Evolutionary conservation across 2,797 vertebrate genomes (phyloP).

Genomic region (Eospalax fontanierii): DNA sequence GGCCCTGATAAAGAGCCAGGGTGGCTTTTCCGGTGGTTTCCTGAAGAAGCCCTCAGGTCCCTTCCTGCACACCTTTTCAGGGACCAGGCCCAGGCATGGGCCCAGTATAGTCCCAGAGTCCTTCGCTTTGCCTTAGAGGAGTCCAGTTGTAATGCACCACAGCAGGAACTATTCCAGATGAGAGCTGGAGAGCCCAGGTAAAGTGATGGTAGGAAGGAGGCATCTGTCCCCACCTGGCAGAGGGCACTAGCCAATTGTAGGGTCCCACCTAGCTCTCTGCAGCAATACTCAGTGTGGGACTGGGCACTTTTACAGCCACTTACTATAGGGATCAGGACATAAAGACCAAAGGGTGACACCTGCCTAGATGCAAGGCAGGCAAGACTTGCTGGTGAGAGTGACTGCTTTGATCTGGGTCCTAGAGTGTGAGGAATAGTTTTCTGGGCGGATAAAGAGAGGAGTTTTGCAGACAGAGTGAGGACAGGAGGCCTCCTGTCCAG

Average conservation of each 20-base stretch:
- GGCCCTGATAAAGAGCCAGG: background rate
- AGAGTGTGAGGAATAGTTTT: background rate
- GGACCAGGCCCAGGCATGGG: conserved; percentile 88
- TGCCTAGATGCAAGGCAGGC: background rate
- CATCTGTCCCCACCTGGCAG: background rate
- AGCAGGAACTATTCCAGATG: conserved; percentile 1
- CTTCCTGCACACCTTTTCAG: conserved; percentile 83
- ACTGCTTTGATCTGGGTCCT: background rate
- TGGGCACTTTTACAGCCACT: background rate
- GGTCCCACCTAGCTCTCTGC: background rate
- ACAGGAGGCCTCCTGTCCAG: background rate
- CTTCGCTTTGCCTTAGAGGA: conserved; percentile 91
- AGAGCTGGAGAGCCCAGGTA: conserved; percentile 75
- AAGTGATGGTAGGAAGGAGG: conserved; percentile 3
- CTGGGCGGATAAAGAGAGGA: conserved; percentile 8
- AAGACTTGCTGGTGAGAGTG: background rate
- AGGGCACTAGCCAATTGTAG: background rate
- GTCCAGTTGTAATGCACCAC: conserved; percentile 33
- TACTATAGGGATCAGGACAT: background rate
- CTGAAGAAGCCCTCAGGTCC: conserved; percentile 3
- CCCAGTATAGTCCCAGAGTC: conserved; percentile 90
- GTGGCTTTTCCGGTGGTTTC: conserved; percentile 13
- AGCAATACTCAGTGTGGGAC: background rate
- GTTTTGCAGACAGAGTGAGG: background rate
- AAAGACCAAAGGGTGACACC: background rate